Conservation (phyloP, 2,113 vertebrate genomes). For the Otolemur garnettii region DNA sequence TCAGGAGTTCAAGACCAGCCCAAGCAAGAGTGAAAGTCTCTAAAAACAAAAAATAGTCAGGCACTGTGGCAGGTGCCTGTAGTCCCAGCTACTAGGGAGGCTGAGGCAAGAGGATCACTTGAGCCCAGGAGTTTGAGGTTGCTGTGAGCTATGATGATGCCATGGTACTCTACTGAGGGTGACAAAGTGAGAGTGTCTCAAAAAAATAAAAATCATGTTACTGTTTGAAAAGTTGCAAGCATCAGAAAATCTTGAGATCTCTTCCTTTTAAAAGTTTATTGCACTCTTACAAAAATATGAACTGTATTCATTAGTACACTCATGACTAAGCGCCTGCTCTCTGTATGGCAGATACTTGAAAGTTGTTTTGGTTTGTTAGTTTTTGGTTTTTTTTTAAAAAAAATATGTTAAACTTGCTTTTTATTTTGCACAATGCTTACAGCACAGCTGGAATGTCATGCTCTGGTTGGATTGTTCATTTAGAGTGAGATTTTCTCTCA, state of each 20-base stretch:
- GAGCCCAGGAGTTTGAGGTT: too few species aligned
- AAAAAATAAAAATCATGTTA: slow-evolving; percentile 18
- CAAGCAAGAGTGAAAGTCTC: too few species aligned
- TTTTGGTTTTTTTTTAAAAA: not conserved
- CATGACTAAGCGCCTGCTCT: slow-evolving; percentile 75
- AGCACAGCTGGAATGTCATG: not conserved
- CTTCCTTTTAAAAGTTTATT: slow-evolving; percentile 82
- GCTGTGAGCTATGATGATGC: too few species aligned
- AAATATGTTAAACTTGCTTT: not conserved
- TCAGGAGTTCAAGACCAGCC: too few species aligned
- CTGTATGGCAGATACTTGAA: slow-evolving; percentile 77
- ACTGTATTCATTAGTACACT: slow-evolving; percentile 78
- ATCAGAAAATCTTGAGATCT: slow-evolving; percentile 81
- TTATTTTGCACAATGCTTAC: not conserved
- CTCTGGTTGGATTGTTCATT: not conserved
- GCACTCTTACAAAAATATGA: slow-evolving; percentile 68
- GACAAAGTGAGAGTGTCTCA: too few species aligned
- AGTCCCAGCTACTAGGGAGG: too few species aligned
- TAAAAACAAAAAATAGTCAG: too few species aligned
- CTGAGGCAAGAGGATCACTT: too few species aligned
- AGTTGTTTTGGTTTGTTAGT: not conserved
- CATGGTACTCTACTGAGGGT: too few species aligned
- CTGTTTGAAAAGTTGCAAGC: slow-evolving; percentile 82
- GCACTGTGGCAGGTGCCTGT: too few species aligned
- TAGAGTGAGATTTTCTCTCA: not conserved